Evolutionary conservation across 2,113 vertebrate species (phyloP).

Genomic region (Apodemus sylvaticus): DNA sequence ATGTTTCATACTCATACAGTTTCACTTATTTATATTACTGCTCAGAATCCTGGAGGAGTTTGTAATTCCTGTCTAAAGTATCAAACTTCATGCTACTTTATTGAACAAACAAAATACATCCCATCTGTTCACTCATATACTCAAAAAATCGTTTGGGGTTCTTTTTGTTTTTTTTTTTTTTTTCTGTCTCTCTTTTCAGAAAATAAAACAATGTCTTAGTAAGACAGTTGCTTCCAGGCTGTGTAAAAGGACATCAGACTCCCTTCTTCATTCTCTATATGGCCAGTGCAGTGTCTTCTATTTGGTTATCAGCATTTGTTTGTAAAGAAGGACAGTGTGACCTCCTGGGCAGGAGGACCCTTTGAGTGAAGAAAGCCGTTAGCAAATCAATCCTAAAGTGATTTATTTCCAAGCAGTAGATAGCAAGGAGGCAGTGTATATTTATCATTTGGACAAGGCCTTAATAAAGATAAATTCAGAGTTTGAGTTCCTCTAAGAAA

Average conservation of each 20-base stretch:
- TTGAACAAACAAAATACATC: conserved; percentile 2
- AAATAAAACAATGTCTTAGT: conserved; percentile 30
- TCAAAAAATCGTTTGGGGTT: background rate
- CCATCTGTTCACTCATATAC: conserved; percentile 47
- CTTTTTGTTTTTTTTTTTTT: background rate
- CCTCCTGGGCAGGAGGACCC: conserved; percentile 81
- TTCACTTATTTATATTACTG: conserved; percentile 42
- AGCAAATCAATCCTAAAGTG: conserved; percentile 90
- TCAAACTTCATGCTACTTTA: background rate
- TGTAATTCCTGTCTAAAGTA: conserved; percentile 50
- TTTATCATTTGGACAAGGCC: conserved; percentile 91
- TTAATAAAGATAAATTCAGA: conserved; percentile 91
- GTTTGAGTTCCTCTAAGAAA: conserved; percentile 81
- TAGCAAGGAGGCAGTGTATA: conserved; percentile 84
- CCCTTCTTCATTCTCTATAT: conserved; percentile 43
- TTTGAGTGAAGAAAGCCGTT: conserved; percentile 81
- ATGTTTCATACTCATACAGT: background rate
- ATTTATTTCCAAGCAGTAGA: conserved; percentile 89
- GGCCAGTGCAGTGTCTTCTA: conserved; percentile 43
- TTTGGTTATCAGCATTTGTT: conserved; percentile 67
- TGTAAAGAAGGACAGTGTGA: conserved; percentile 79
- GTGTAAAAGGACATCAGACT: background rate
- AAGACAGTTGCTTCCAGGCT: background rate
- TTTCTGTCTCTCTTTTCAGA: background rate
- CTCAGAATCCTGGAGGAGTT: background rate